Evolutionary conservation across 2,113 vertebrate species (phyloP), one percentile per base, ranked within the genome.

Genomic region (Pandion haliaetus): DNA sequence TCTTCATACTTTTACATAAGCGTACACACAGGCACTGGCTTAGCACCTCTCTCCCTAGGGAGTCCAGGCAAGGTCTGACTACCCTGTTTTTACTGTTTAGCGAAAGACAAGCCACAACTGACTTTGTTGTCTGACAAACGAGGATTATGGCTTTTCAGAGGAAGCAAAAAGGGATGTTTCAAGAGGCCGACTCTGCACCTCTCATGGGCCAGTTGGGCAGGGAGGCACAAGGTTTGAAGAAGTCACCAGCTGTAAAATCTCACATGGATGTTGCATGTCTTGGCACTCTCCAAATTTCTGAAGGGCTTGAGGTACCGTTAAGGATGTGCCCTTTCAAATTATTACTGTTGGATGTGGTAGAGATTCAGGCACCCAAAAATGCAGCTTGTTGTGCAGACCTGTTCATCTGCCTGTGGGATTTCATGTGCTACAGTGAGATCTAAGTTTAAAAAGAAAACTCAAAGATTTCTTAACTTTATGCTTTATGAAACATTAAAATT

Each of bases 1-100:
- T 98, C 83, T 99, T 99, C 87, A 97, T 98, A 29, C 98, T 98
- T 93, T 98, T 98, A 94, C 98, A 98, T 24, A 19, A 0, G 0
- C 1, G 8, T n/a, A 32, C 1, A 0, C 19, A 32, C 42, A 57
- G 59, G 32, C 50, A 24, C 26, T 34, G 70, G 50, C 44, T 58
- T 26, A 19, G 58, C 4, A 2, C 8, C 36, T 70, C 50, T 40
- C 55, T 57, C 36, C 42, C 36, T 24, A 12, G 25, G 34, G 14
- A 69, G 29, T 50, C 67, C 14, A 12, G 57, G 26, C n/a, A 34
- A 16, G 31, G 31, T 23, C 26, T 26, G 6, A 44, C 70, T 40
- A 21, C 17, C 47, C 47, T 31, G 4, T 3, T 73, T 40, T 63
- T n/a, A 26, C 26, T 16, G 12, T 50, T 74, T 25, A 63, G 47